Percentiles rank a stretch among this genome's conserved stretches.
These are phyloP conservation scores for Diadumene lineata DNA, from an alignment of 92 coral and sea anemone genomes.

Conservation along the genomic window DNA sequence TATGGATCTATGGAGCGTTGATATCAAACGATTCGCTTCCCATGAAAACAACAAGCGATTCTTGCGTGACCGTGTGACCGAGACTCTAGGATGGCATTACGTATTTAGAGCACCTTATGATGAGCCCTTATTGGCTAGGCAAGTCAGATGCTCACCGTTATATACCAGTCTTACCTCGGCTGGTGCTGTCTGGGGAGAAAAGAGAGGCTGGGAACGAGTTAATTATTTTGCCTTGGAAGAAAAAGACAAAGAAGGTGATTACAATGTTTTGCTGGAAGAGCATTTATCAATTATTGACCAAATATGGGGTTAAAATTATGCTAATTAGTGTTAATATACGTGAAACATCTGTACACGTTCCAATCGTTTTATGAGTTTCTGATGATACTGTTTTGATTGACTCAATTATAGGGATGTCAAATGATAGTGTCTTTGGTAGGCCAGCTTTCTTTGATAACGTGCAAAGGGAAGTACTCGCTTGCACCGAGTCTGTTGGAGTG, in stretches of 20 bases:
- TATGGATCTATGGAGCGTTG: constrained; percentile 83
- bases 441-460: constrained; percentile 73
- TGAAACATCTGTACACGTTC: neutral
- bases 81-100: constrained; percentile 79
- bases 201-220: constrained; percentile 89
- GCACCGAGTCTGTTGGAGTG: constrained; percentile 73
- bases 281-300: too few species aligned
- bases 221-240: constrained; percentile 64
- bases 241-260: constrained; percentile 48
- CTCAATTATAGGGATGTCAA: constrained; percentile 10
- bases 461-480: constrained; percentile 75
- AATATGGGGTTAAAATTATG: too few species aligned
- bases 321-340: too few species aligned
- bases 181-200: constrained; percentile 84
- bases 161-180: constrained; percentile 58
- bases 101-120: constrained; percentile 22
- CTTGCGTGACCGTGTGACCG: constrained; percentile 80
- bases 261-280: neutral
- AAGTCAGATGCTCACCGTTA: constrained; percentile 74
- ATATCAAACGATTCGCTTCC: constrained; percentile 87
- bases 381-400: neutral
- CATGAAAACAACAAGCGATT: constrained; percentile 85
- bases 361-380: neutral
- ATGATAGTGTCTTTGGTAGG: constrained; percentile 70
- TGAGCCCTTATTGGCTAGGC: constrained; percentile 28